Percentiles rank a stretch among this genome's conserved stretches.
These are phyloP conservation scores for Epinephelus coioides DNA, from an alignment of 2,797 vertebrate species.

Conservation along the genomic window DNA sequence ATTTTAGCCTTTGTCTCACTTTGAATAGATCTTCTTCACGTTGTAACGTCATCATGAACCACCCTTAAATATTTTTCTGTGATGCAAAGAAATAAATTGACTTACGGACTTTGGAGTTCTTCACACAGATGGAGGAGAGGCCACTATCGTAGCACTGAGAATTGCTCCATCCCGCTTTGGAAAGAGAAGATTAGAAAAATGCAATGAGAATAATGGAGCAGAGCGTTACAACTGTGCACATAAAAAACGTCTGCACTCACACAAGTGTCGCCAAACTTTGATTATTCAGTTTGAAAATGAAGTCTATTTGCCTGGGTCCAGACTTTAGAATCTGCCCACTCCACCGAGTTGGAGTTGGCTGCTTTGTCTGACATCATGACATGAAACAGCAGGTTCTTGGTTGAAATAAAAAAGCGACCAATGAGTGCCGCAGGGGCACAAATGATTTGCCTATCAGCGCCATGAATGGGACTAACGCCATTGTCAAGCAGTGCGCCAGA, in stretches of 20 bases:
- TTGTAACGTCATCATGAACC: neutral
- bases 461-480: too few species aligned
- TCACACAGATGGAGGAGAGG: constrained; percentile 39
- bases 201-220: constrained; percentile 3
- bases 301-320: constrained; percentile 21
- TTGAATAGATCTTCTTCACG: neutral
- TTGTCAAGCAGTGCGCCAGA: too few species aligned
- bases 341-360: too few species aligned
- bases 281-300: constrained; percentile 24
- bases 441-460: too few species aligned
- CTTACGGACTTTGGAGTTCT: constrained; percentile 24
- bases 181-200: constrained; percentile 13
- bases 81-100: neutral
- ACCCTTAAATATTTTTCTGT: neutral
- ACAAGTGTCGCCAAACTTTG: constrained; percentile 11
- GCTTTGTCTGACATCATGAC: too few species aligned
- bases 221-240: constrained; percentile 27
- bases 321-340: too few species aligned
- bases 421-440: too few species aligned
- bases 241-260: constrained; percentile 14
- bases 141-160: neutral
- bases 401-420: too few species aligned
- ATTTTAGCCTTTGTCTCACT: neutral
- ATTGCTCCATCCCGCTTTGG: constrained; percentile 31
- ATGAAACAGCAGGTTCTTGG: too few species aligned